These are phyloP conservation scores for Scaptomyza parva DNA, from an alignment of 2,888 invertebrate genomes.

Conservation along the genomic window DNA sequence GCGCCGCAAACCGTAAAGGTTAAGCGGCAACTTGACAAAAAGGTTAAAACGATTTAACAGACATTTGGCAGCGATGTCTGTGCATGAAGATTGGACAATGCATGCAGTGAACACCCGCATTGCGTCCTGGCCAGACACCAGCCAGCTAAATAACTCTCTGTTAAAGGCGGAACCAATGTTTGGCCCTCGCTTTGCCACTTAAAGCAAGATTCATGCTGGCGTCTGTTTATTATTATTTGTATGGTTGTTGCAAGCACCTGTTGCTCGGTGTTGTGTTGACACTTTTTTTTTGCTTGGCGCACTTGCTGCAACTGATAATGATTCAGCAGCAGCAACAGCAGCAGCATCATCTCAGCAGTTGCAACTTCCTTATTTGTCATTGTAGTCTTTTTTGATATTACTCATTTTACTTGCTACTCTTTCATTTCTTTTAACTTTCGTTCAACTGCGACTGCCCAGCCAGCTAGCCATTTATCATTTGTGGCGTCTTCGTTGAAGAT, in stretches of 20 bases:
- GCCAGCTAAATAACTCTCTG: neutral
- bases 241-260: constrained; percentile 60
- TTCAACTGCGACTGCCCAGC: constrained; percentile 20
- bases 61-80: constrained; percentile 63
- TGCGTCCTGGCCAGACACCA: constrained; percentile 48
- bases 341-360: constrained; percentile 18
- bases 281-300: constrained; percentile 48
- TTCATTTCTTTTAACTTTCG: constrained; percentile 41
- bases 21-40: constrained; percentile 83
- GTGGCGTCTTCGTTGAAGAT: constrained; percentile 33
- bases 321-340: constrained; percentile 54
- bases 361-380: constrained; percentile 79
- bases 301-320: constrained; percentile 57
- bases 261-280: constrained; percentile 59
- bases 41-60: constrained; percentile 81
- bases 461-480: constrained; percentile 41
- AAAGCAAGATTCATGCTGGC: constrained; percentile 41
- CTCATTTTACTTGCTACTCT: constrained; percentile 27
- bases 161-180: constrained; percentile 70
- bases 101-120: constrained; percentile 57
- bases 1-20: constrained; percentile 75
- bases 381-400: constrained; percentile 67
- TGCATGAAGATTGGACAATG: constrained; percentile 44
- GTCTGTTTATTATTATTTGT: constrained; percentile 49
- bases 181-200: constrained; percentile 54